Conservation (phyloP, 1,140 invertebrate genomes). For the Leguminivora glycinivorella region DNA sequence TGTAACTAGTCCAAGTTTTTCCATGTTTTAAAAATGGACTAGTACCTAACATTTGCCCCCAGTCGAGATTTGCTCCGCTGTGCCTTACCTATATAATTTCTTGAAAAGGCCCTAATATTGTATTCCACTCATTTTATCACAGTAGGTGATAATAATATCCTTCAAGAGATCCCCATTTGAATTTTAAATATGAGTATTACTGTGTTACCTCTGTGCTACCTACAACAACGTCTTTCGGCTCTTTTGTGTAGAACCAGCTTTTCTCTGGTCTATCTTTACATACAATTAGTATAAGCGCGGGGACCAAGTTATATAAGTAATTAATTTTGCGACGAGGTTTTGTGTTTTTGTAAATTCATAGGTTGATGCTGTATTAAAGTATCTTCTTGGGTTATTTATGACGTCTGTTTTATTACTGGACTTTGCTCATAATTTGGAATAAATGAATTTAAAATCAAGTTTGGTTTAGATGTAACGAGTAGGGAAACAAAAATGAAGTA, state of each 20-base stretch:
- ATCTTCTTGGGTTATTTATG: constrained; percentile 5
- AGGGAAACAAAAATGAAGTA: too few relatives aligned
- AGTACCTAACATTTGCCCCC: too few relatives aligned
- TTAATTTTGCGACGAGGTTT: neutral
- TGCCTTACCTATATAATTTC: too few relatives aligned
- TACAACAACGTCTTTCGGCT: neutral
- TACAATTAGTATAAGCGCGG: neutral
- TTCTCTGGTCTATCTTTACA: neutral
- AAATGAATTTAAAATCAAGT: neutral
- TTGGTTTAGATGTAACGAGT: neutral
- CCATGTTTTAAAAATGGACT: too few relatives aligned
- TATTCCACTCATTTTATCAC: constrained; percentile 2
- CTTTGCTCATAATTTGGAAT: constrained; percentile 7
- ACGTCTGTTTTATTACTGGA: constrained; percentile 11
- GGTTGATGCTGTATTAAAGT: constrained; percentile 2
- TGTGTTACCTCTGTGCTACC: neutral
- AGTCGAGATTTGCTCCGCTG: too few relatives aligned
- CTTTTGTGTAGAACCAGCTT: neutral
- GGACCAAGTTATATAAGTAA: neutral
- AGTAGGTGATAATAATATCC: constrained; percentile 14
- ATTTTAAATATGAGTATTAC: constrained; percentile 24
- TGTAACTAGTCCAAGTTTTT: too few relatives aligned
- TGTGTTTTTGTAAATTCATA: neutral
- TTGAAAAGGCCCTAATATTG: neutral
- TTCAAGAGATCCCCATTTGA: neutral